Conservation (phyloP, 2,888 invertebrate species). For the Pollenia griseotomentosa region DNA sequence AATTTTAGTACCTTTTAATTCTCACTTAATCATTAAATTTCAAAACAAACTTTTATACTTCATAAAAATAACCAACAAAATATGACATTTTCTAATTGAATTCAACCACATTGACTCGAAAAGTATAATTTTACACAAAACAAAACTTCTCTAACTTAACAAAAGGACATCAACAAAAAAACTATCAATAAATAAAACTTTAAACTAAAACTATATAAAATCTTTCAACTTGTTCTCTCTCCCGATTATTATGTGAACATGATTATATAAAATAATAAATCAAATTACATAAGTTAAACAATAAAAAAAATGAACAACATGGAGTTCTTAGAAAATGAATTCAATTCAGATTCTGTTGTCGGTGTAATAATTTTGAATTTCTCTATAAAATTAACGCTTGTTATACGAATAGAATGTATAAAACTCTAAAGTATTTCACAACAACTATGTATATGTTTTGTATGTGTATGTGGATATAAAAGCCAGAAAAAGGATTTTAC, state of each 20-base stretch:
- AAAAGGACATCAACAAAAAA: constrained; percentile 54
- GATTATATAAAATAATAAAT: constrained; percentile 72
- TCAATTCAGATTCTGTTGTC: constrained; percentile 49
- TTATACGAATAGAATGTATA: constrained; percentile 26
- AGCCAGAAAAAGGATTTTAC: constrained; percentile 36
- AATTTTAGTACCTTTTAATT: too few species aligned
- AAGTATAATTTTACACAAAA: constrained; percentile 42
- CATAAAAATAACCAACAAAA: neutral
- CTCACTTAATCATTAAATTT: too few species aligned
- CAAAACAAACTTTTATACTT: too few species aligned
- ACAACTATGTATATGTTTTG: constrained; percentile 16
- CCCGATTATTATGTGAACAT: constrained; percentile 31
- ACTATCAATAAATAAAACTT: constrained; percentile 58
- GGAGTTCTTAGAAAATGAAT: constrained; percentile 27
- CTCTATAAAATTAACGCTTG: constrained; percentile 69
- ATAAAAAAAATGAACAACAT: constrained; percentile 3
- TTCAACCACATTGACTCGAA: constrained; percentile 48
- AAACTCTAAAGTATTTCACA: constrained; percentile 58
- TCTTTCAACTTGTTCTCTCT: neutral
- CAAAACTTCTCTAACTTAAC: constrained; percentile 48
- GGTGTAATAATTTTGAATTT: constrained; percentile 73
- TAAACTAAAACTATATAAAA: constrained; percentile 12
- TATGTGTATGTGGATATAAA: neutral
- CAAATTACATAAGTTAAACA: constrained; percentile 61
- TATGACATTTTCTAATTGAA: constrained; percentile 70